Conservation (phyloP, 2,888 invertebrate genomes). For the Lypha dubia region DNA sequence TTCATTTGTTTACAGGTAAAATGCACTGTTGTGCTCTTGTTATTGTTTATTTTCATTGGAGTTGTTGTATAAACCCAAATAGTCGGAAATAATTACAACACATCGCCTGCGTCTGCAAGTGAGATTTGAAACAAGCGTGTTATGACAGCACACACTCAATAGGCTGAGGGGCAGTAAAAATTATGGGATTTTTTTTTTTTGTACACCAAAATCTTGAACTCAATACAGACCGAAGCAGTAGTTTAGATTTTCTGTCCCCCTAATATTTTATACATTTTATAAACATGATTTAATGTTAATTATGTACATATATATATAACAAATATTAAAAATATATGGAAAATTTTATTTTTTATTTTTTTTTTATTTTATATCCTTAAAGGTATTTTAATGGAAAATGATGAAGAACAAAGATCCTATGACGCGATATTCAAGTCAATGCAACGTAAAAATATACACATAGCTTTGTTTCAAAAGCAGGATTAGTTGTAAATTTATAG, state of each 20-base stretch:
- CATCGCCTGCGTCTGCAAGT: no score
- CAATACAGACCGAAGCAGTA: neutral
- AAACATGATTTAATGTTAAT: neutral
- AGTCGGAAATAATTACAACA: no score
- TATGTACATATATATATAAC: neutral
- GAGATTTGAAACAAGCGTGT: no score
- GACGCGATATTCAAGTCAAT: conserved; percentile 71
- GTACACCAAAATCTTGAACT: neutral
- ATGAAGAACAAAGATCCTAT: conserved; percentile 69
- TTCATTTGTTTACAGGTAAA: no score
- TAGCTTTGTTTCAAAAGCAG: conserved; percentile 61
- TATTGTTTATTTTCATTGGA: no score
- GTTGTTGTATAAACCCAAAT: no score
- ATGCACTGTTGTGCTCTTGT: no score
- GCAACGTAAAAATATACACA: conserved; percentile 70
- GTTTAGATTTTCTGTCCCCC: neutral
- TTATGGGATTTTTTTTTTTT: no score
- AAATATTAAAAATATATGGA: no score
- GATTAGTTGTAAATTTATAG: no score
- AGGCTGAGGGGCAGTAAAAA: no score
- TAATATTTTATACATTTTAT: neutral
- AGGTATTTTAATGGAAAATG: conserved; percentile 78
- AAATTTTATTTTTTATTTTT: neutral
- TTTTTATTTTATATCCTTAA: conserved; percentile 44
- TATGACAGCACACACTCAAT: neutral